phyloP scores from a whole-genome alignment of 2,888 invertebrate genomes.

The Congeria kusceri region DNA sequence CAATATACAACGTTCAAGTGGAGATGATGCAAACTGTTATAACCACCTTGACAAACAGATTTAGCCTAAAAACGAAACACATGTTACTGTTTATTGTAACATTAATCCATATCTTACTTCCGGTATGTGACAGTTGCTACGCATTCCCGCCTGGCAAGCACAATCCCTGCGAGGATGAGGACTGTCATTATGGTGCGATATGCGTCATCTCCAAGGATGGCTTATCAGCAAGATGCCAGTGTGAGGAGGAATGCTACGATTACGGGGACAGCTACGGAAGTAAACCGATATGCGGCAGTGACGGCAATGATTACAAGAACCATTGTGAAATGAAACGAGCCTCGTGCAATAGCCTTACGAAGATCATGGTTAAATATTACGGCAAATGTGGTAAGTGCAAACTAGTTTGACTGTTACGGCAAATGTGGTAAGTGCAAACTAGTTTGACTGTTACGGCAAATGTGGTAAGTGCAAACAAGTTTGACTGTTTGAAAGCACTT shows the following conservation, averaged over 20 bases:
- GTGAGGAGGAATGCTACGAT: slow-evolving; percentile 91
- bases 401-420: not conserved
- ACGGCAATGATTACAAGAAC: slow-evolving; percentile 86
- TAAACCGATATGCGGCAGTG: slow-evolving; percentile 91
- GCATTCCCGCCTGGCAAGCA: slow-evolving; percentile 89
- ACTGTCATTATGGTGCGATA: slow-evolving; percentile 90
- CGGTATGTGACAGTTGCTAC: slow-evolving; percentile 85
- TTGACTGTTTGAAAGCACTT: too few species aligned
- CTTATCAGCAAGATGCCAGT: slow-evolving; percentile 91
- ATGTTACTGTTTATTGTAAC: not conserved
- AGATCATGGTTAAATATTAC: slow-evolving; percentile 85
- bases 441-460: not conserved
- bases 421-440: too few species aligned
- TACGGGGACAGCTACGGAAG: slow-evolving; percentile 94
- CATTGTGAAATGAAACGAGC: slow-evolving; percentile 84
- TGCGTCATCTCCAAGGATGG: slow-evolving; percentile 90
- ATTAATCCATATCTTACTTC: slow-evolving; percentile 17
- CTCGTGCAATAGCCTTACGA: slow-evolving; percentile 85
- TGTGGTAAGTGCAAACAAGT: too few species aligned
- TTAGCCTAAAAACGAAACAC: too few species aligned
- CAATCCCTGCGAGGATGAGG: slow-evolving; percentile 90
- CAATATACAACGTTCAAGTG: too few species aligned
- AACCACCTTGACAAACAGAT: too few species aligned
- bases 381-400: slow-evolving; percentile 86
- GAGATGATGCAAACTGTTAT: too few species aligned